These are phyloP conservation scores for Pachycephala philippinensis DNA, from an alignment of 2,113 vertebrate species.

Conservation along the genomic window DNA sequence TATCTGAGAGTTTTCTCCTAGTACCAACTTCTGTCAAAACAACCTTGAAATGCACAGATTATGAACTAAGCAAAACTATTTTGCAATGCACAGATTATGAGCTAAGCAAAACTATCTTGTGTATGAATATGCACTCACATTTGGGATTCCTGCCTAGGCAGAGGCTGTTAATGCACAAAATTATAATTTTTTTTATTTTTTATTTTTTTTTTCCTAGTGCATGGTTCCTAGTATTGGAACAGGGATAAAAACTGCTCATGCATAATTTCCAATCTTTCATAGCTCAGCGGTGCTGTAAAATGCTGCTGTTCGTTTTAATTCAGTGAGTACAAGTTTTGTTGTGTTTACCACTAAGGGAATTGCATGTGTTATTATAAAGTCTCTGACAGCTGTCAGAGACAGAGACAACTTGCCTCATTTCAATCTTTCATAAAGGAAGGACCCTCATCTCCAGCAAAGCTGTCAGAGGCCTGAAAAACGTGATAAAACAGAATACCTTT, in stretches of 20 bases:
- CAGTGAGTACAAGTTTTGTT: neutral
- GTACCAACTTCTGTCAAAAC: neutral
- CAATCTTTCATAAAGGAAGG: neutral
- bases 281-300: neutral
- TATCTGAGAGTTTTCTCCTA: neutral
- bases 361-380: neutral
- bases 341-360: constrained; percentile 13
- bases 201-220: neutral
- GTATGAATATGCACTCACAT: neutral
- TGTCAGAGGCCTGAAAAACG: neutral
- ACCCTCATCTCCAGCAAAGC: neutral
- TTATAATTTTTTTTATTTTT: neutral
- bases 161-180: constrained; percentile 12
- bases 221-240: neutral
- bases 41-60: neutral
- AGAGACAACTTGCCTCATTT: neutral
- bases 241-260: constrained; percentile 11
- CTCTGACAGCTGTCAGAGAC: neutral
- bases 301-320: neutral
- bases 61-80: neutral
- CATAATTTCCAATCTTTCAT: constrained; percentile 26
- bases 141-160: constrained; percentile 7
- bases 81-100: neutral
- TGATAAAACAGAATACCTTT: neutral
- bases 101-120: neutral